Evolutionary conservation across 2,888 invertebrate species (phyloP), one percentile per base, ranked within the genome.

Genomic region (Branchellion lobata): DNA sequence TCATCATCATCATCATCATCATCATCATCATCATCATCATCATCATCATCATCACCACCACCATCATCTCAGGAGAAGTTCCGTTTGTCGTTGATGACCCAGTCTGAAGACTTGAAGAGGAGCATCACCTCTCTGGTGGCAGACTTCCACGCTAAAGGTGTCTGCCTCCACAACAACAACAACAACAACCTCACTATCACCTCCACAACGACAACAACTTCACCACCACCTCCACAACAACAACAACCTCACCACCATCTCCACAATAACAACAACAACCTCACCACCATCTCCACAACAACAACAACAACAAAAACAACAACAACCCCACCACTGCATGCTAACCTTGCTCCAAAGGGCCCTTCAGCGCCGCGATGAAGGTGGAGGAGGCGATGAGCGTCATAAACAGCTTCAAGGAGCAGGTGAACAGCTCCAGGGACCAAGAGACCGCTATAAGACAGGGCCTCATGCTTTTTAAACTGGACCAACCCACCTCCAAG

Each of bases 391-490:
- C 88, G 21, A 84, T 88, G 77, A 84, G 81, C 57, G 84, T 83
- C 74, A 85, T 88, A n/a, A 82, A 83, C 1, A 80, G 40, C 27
- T 86, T 86, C 81, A 84, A 85, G 53, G 82, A 82, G 29, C 85
- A 85, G 81, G 83, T 88, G 82, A 83, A 83, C 77, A 88, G 88
- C 0, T 87, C 93, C 81, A 90, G 91, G 84, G 89, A 90, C 53
- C 91, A 91, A 85, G 93, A 94, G 85, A 89, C 89, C 78, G 89
- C 89, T 75, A 89, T 94, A 21, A 81, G 87, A 8, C 83, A 84
- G 80, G 92, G 94, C 84, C 89, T 94, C 80, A 90, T 90, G 40
- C 91, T 93, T 72, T 94, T 94, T 86, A 92, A 92, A 84, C 90
- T 94, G 78, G 93, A 92, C 86, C 92, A 92, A 78, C 92, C 92